Evolutionary conservation across 2,113 vertebrate species (phyloP).

Genomic region (Marmota monax): DNA sequence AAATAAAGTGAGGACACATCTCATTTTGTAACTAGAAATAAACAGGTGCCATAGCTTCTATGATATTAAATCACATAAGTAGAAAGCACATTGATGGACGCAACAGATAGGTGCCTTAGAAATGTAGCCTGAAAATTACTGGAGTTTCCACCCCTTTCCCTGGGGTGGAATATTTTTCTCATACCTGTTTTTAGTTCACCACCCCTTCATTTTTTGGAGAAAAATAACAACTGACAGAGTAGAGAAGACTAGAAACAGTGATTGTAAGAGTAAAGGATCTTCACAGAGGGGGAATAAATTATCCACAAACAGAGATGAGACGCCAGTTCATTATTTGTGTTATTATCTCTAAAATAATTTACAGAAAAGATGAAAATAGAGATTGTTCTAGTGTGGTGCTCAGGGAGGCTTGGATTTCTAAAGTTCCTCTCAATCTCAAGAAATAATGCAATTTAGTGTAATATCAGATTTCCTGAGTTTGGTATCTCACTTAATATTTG

Average conservation of each 20-base stretch:
- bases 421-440: background rate
- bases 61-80: background rate
- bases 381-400: background rate
- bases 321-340: background rate
- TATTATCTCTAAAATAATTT: background rate
- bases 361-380: background rate
- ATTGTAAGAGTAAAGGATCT: background rate
- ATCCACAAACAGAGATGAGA: background rate
- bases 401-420: background rate
- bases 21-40: background rate
- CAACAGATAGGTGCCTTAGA: background rate
- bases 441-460: background rate
- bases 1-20: background rate
- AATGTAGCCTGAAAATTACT: background rate
- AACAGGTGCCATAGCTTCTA: background rate
- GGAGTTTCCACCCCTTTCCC: background rate
- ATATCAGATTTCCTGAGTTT: conserved; percentile 22
- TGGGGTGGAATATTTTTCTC: background rate
- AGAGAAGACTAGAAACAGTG: background rate
- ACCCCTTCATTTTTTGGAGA: background rate
- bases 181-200: background rate
- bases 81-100: background rate
- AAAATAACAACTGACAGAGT: background rate
- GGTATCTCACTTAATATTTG: background rate
- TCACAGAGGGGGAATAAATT: background rate